Evolutionary conservation across 2,797 vertebrate genomes (phyloP), one percentile per base, ranked within the genome.

Genomic region (Thripadectes ignobilis): DNA sequence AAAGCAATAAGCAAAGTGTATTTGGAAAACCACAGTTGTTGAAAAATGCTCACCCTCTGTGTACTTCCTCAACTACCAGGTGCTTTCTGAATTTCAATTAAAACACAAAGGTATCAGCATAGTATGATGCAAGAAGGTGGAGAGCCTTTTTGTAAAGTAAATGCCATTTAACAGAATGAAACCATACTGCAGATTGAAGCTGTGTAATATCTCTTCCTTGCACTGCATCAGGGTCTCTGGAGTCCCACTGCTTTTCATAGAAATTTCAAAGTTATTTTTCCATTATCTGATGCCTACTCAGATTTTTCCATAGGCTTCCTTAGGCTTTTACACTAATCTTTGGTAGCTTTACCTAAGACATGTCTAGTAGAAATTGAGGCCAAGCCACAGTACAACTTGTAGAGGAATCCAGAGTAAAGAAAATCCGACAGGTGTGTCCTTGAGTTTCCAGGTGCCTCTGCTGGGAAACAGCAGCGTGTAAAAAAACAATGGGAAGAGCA

Each of bases 61-160:
- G 32, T 51, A 57, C 4, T 65, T 81, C 63, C 19, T 65, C 39
- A 65, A 2, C 21, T 80, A 62, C 38, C 29, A 77, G 15, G 23
- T 49, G 23, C 14, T 72, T 59, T 87, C 65, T 62, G 36, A 85
- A 68, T 89, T 94, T 88, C 54, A 65, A 23, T 65, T 80, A 26
- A 62, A 89, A 54, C n/a, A 46, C 49, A 82, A 51, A 58, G 10
- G 21, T n/a, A 45, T 82, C 52, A 48, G 24, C 41, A 74, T 1
- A 6, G 19, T 9, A 16, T 30, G 26, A 74, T 54, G 23, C 8
- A 85, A 72, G 29, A 57, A 48, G 4, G 30, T 24, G 14, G 13
- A 57, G 10, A 54, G 55, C 6, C n/a, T 43, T 78, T 76, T 55
- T 38, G 36, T 23, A 54, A 58, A 93, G 36, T 13, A 86, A 32